These are phyloP conservation scores for Arctia plantaginis DNA, from an alignment of 2,888 invertebrate species.

Conservation along the genomic window DNA sequence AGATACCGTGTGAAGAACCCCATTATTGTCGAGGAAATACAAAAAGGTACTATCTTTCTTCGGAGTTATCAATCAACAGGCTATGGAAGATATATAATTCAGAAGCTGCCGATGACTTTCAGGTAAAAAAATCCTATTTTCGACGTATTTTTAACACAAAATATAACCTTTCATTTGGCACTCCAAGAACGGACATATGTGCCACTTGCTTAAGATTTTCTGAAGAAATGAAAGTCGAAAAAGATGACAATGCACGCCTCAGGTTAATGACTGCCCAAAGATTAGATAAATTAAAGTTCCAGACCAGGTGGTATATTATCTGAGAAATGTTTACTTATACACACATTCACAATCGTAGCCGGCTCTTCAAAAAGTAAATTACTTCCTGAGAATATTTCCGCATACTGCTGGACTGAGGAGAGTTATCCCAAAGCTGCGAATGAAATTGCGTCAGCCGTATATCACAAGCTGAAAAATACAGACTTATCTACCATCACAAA, in stretches of 20 bases:
- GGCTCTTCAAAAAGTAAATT: slow-evolving; percentile 6
- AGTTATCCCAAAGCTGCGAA: slow-evolving; percentile 19
- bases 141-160: slow-evolving; percentile 14
- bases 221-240: slow-evolving; percentile 14
- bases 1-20: neutral
- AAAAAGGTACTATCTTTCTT: neutral
- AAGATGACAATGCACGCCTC: neutral
- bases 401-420: slow-evolving; percentile 6
- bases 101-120: slow-evolving; percentile 5
- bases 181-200: slow-evolving; percentile 16
- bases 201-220: slow-evolving; percentile 17
- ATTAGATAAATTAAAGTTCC: slow-evolving; percentile 15
- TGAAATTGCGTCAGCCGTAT: slow-evolving; percentile 21
- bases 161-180: slow-evolving; percentile 17
- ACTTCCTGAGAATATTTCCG: neutral
- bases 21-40: neutral
- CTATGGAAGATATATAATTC: neutral
- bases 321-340: neutral
- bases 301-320: slow-evolving; percentile 4
- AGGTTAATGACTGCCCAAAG: slow-evolving; percentile 17
- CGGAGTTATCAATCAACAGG: slow-evolving; percentile 2
- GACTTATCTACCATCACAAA: slow-evolving; percentile 3
- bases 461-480: slow-evolving; percentile 15
- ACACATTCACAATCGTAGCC: slow-evolving; percentile 6
- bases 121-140: slow-evolving; percentile 2